Conservation (phyloP, 1,140 invertebrate species). For the Arctopsyche grandis region DNA sequence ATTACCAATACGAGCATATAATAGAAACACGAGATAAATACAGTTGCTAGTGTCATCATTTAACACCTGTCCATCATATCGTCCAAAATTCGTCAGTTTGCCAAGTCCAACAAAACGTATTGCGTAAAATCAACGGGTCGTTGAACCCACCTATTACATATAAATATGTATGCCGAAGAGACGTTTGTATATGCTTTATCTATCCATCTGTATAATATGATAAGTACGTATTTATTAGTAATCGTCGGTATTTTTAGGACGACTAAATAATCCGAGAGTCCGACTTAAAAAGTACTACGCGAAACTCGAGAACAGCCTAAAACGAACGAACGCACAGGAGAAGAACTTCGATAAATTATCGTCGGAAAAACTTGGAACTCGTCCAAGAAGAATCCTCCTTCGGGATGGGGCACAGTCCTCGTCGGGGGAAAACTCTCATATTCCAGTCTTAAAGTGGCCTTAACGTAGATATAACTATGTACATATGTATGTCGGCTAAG, state of each 20-base stretch:
- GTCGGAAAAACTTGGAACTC: not conserved
- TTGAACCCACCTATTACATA: not conserved
- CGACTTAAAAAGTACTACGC: no score
- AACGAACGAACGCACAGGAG: not conserved
- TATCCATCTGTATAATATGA: no score
- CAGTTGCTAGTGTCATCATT: not conserved
- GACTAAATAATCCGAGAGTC: no score
- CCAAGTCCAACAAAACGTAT: slow-evolving; percentile 13
- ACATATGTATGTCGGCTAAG: not conserved
- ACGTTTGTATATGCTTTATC: no score
- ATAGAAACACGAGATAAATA: not conserved
- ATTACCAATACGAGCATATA: no score
- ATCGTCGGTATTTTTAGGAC: no score
- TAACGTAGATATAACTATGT: not conserved
- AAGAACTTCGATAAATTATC: slow-evolving; percentile 12
- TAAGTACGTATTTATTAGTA: no score
- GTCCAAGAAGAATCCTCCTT: not conserved
- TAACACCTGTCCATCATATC: slow-evolving; percentile 20
- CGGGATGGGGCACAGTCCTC: not conserved
- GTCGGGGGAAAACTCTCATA: not conserved
- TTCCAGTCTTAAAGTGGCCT: not conserved
- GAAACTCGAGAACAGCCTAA: no score
- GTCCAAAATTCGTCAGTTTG: not conserved
- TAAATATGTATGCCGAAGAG: no score
- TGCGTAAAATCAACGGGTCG: slow-evolving; percentile 15